Conservation (phyloP, 2,113 vertebrate genomes). For the Epinephelus lanceolatus region DNA sequence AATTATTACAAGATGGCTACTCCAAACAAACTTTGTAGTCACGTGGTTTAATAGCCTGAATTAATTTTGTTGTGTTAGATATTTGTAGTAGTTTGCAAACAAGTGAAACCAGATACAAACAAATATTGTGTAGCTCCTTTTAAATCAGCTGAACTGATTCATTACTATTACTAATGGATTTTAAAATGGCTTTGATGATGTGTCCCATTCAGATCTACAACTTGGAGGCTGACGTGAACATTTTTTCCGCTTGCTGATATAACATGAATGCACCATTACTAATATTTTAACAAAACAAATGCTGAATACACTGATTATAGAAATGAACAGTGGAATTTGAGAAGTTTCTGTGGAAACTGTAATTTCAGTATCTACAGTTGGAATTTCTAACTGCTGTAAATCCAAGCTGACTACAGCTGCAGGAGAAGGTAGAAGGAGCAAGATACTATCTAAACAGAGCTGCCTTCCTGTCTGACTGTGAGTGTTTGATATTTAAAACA, state of each 20-base stretch:
- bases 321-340: background rate
- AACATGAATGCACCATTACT: background rate
- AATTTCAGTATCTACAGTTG: background rate
- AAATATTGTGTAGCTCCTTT: too few relatives aligned
- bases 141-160: too few relatives aligned
- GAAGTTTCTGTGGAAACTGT: background rate
- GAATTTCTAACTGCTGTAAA: background rate
- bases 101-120: background rate
- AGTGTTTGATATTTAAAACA: background rate
- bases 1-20: background rate
- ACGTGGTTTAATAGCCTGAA: background rate
- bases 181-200: too few relatives aligned
- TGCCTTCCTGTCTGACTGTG: background rate
- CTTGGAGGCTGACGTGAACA: background rate
- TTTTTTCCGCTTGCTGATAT: background rate
- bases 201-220: too few relatives aligned
- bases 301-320: background rate
- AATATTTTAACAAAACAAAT: background rate
- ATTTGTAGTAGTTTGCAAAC: background rate
- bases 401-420: background rate
- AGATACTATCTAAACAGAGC: background rate
- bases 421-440: background rate
- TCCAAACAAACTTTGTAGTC: background rate
- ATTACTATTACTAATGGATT: too few relatives aligned
- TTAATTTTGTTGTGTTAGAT: conserved; percentile 9